Evolutionary conservation across 2,797 vertebrate genomes (phyloP).

Genomic region (Macroramphosus scolopax): DNA sequence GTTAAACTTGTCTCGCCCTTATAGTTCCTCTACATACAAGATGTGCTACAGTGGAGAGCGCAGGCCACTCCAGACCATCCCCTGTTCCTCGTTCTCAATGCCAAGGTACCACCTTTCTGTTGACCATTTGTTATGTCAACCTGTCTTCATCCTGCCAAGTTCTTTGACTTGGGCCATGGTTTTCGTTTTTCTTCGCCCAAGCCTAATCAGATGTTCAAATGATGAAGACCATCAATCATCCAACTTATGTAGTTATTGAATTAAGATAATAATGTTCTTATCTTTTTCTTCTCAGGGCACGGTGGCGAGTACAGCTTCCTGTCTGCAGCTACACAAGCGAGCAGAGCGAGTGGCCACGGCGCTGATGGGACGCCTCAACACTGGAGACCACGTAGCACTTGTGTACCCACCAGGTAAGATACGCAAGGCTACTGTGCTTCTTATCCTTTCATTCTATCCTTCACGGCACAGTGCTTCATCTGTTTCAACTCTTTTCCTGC

Average conservation of each 20-base stretch:
- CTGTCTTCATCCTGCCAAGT: no score
- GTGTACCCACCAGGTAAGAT: constrained; percentile 86
- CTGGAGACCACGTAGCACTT: constrained; percentile 92
- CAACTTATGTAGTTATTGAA: no score
- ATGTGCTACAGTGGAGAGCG: constrained; percentile 94
- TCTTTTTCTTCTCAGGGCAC: constrained; percentile 78
- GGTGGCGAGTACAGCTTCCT: constrained; percentile 88
- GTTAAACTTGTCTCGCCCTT: constrained; percentile 19
- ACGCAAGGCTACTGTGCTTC: background rate
- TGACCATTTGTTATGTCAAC: no score
- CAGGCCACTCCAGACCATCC: constrained; percentile 94
- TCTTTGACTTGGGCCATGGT: no score
- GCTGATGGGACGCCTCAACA: constrained; percentile 83
- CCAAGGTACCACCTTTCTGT: constrained; percentile 82
- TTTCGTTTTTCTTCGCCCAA: no score
- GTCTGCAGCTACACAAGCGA: constrained; percentile 91
- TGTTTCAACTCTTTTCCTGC: no score
- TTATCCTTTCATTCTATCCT: background rate
- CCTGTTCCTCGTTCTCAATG: constrained; percentile 89
- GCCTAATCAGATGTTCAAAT: no score
- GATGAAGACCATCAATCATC: no score
- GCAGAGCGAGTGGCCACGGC: constrained; percentile 90
- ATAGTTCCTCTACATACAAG: constrained; percentile 94
- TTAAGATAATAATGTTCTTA: background rate
- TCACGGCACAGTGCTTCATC: no score